Base-by-base conservation (phyloP, 2,797 vertebrate species). In the Triplophysa bombifrons region DNA sequence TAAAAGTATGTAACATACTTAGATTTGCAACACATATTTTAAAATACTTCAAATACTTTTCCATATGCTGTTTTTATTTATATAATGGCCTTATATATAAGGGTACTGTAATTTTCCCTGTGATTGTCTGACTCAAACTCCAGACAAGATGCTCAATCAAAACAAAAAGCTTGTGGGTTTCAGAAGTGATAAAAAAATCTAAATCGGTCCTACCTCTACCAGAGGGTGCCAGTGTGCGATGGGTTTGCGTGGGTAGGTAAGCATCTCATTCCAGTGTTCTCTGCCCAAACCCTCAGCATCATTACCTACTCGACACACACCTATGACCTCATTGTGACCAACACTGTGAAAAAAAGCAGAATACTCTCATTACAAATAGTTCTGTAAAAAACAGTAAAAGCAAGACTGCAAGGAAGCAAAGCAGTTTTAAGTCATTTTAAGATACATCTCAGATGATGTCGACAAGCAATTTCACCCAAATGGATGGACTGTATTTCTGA, bases 281-380 rank as follows among this genome's bases (percentile, higher is more conserved):
- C 96, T 94, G 67, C 98, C 98, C 55, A 99, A 94, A 80, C 88
- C 95, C 89, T 98, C 97, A 12, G 94, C 96, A 75, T 96, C 94
- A 83, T 96, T 98, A 91, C 98, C 98, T 84, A 99, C 95, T 90
- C 97, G 96, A 91, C 96, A 98, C 86, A 99, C 95, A 68, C 98
- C 98, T 67, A 99, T 99, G 90, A 99, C 92, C 92, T 99, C 98
- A 93, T 99, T 99, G 95, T 99, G 97, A 95, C 98, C 98, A 92
- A 99, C 96, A 87, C 98, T 99, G 95, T 95, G 92, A 95, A 94
- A 92, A 27, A 93, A 73, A 90, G 74, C 84, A 91, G 74, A 91
- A 86, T 84, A 25, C 65, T 11, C 19, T 83, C 69, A 56, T 82
- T 20, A 85, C 55, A 19, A 51, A 51, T 19, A n/a, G 6, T 25